These are phyloP conservation scores for Pollimyrus isidori DNA, from an alignment of 2,113 vertebrate species.

Conservation along the genomic window DNA sequence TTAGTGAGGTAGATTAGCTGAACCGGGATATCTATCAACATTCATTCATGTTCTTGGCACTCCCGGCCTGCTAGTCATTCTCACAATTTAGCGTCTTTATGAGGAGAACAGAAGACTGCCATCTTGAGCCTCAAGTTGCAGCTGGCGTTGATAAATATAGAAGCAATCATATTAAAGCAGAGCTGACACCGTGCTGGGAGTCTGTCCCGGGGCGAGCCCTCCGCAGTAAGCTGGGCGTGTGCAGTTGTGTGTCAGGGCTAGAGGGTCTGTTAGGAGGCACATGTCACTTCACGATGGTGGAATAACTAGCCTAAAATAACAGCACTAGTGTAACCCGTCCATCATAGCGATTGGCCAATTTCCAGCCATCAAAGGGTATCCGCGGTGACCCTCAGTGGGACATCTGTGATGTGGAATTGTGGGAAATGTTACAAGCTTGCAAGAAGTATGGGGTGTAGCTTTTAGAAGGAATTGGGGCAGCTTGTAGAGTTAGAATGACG, in stretches of 20 bases:
- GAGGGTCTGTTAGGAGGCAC: neutral
- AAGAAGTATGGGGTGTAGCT: neutral
- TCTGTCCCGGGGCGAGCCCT: neutral
- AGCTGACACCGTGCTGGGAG: neutral
- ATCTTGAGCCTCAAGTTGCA: neutral
- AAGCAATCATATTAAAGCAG: neutral
- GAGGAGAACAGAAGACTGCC: neutral
- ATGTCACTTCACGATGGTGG: slow-evolving; percentile 4
- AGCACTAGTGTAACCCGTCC: neutral
- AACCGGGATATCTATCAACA: neutral
- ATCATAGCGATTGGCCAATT: neutral
- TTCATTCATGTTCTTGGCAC: neutral
- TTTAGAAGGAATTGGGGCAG: neutral
- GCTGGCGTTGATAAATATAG: slow-evolving; percentile 18
- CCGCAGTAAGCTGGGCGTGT: neutral
- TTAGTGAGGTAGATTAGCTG: neutral
- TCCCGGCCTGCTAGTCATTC: neutral
- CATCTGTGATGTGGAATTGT: neutral
- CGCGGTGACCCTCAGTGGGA: neutral
- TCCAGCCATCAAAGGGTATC: neutral
- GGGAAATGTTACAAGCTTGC: neutral
- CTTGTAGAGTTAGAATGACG: slow-evolving; percentile 36
- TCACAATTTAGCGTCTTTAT: neutral
- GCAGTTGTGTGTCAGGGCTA: slow-evolving; percentile 4
- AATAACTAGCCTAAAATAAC: slow-evolving; percentile 8